Percentiles rank a stretch among this genome's conserved stretches.
Conservation (phyloP, 2,888 invertebrate genomes). For the Rhamphomyia laevipes region DNA sequence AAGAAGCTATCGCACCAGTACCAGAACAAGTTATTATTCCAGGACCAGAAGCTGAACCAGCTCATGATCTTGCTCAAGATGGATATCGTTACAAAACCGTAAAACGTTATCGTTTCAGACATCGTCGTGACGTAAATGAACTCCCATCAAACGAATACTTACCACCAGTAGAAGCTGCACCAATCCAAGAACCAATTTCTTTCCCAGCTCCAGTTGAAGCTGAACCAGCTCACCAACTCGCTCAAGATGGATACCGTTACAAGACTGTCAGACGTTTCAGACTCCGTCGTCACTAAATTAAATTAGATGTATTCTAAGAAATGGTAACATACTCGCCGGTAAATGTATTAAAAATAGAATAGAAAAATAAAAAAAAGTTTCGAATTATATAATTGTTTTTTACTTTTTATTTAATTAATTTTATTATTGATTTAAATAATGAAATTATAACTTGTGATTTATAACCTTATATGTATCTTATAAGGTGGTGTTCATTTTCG, state of each 20-base stretch:
- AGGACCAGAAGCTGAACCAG: slow-evolving; percentile 18
- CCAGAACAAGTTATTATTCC: background rate
- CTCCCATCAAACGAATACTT: slow-evolving; percentile 20
- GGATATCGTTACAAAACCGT: slow-evolving; percentile 24
- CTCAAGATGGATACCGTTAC: slow-evolving; percentile 12
- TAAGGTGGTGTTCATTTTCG: too few species aligned
- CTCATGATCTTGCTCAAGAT: slow-evolving; percentile 19
- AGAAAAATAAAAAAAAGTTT: too few species aligned
- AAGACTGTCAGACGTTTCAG: slow-evolving; percentile 11
- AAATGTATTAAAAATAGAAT: too few species aligned
- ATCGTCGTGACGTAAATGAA: slow-evolving; percentile 25
- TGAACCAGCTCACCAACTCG: slow-evolving; percentile 16
- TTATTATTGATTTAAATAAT: too few species aligned
- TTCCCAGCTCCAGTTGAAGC: slow-evolving; percentile 12
- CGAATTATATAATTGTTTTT: too few species aligned
- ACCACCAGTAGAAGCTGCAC: slow-evolving; percentile 16
- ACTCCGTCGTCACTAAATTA: slow-evolving; percentile 13
- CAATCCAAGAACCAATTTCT: background rate
- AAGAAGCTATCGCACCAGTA: slow-evolving; percentile 1
- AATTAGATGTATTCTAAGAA: too few species aligned
- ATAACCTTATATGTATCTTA: too few species aligned
- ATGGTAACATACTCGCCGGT: too few species aligned
- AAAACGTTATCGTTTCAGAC: slow-evolving; percentile 21
- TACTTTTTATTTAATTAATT: too few species aligned
- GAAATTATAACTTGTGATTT: too few species aligned